phyloP scores from a whole-genome alignment of 2,888 invertebrate genomes.

The Apotomis betuletana region DNA sequence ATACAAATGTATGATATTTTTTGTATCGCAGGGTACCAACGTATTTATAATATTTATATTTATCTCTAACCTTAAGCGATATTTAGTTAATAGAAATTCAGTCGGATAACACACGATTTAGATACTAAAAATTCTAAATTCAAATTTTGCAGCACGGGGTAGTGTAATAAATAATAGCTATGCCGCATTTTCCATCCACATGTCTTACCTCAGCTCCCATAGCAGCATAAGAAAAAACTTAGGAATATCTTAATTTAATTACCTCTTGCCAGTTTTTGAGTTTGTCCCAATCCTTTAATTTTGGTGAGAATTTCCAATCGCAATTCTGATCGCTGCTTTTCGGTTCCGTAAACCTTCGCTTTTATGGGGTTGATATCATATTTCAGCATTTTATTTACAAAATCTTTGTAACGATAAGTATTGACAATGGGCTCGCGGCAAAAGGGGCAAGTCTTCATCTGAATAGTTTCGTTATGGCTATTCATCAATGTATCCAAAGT shows the following conservation, averaged over 20 bases:
- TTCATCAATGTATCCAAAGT: slow-evolving; percentile 74
- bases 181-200: too few relatives aligned
- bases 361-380: slow-evolving; percentile 74
- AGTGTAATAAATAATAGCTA: too few relatives aligned
- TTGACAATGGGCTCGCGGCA: slow-evolving; percentile 84
- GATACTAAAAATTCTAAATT: too few relatives aligned
- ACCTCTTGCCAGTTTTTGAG: not conserved
- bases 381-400: slow-evolving; percentile 69
- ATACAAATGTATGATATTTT: too few relatives aligned
- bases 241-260: not conserved
- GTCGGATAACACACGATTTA: too few relatives aligned
- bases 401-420: slow-evolving; percentile 82
- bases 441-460: slow-evolving; percentile 78
- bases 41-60: too few relatives aligned
- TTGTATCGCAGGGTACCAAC: too few relatives aligned
- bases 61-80: too few relatives aligned
- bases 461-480: slow-evolving; percentile 58
- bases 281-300: not conserved
- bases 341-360: slow-evolving; percentile 65
- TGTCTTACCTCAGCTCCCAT: too few relatives aligned
- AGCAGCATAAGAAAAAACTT: too few relatives aligned
- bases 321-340: slow-evolving; percentile 49
- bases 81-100: too few relatives aligned
- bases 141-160: too few relatives aligned
- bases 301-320: slow-evolving; percentile 29